Conservation (phyloP, 1,140 invertebrate genomes). For the Psilanteris sp. region DNA sequence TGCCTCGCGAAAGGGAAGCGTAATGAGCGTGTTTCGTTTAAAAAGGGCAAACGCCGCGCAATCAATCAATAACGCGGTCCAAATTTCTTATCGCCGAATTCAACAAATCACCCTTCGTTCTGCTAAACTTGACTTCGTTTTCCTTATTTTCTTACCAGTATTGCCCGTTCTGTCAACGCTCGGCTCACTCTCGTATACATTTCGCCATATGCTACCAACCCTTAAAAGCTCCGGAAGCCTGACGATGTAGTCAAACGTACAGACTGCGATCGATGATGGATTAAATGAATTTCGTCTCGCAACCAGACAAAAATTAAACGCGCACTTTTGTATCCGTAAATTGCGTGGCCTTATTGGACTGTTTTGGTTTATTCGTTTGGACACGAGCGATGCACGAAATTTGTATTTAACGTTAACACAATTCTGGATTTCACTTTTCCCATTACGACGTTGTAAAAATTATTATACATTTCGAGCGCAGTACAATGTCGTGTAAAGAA, state of each 20-base stretch:
- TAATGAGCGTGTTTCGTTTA: neutral
- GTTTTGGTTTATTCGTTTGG: neutral
- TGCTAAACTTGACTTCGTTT: slow-evolving; percentile 12
- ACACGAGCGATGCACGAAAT: too few relatives aligned
- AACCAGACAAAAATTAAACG: slow-evolving; percentile 3
- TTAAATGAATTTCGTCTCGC: slow-evolving; percentile 18
- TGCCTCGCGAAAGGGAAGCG: too few relatives aligned
- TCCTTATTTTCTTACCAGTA: slow-evolving; percentile 1
- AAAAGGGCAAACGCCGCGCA: neutral
- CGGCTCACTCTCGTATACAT: slow-evolving; percentile 21
- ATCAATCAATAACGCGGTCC: slow-evolving; percentile 13
- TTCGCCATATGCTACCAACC: slow-evolving; percentile 31
- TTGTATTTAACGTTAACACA: too few relatives aligned
- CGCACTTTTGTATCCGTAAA: too few relatives aligned
- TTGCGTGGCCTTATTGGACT: too few relatives aligned
- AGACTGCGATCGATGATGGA: slow-evolving; percentile 26
- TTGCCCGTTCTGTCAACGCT: slow-evolving; percentile 11
- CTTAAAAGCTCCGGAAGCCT: slow-evolving; percentile 27
- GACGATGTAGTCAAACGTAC: slow-evolving; percentile 18
- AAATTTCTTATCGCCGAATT: slow-evolving; percentile 7
- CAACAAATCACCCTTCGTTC: slow-evolving; percentile 10
- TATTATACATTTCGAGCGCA: too few relatives aligned
- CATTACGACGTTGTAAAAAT: too few relatives aligned
- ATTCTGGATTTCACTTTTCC: too few relatives aligned
- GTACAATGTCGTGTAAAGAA: too few relatives aligned